A percentile compares a stretch with the other conserved stretches of the same genome.
phyloP scores from a whole-genome alignment of 2,113 vertebrate species.

The Etheostoma cragini region DNA sequence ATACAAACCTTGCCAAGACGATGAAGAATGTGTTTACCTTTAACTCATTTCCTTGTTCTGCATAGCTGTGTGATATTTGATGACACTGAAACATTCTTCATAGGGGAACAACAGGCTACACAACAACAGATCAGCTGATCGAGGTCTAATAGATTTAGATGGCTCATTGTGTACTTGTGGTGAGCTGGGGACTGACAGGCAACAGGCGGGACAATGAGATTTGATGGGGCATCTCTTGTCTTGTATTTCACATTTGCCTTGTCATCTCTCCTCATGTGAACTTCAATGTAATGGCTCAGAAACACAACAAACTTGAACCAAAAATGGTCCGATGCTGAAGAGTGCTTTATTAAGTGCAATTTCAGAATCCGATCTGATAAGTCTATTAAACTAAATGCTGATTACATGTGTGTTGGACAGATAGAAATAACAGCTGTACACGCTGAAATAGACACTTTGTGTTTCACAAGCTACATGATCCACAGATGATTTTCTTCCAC shows the following conservation, averaged over 20 bases:
- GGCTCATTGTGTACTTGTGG: not conserved
- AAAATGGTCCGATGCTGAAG: not conserved
- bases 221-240: not conserved
- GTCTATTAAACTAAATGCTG: too few relatives aligned
- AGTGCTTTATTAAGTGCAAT: too few relatives aligned
- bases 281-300: not conserved
- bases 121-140: conserved; percentile 1
- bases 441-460: too few relatives aligned
- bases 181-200: not conserved
- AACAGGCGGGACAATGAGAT: not conserved
- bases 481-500: too few relatives aligned
- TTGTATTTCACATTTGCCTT: not conserved
- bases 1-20: not conserved
- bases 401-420: too few relatives aligned
- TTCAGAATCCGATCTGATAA: too few relatives aligned
- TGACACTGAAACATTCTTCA: not conserved
- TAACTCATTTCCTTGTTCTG: not conserved
- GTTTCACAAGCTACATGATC: too few relatives aligned
- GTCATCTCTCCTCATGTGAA: not conserved
- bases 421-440: too few relatives aligned
- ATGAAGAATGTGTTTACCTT: not conserved
- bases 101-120: not conserved
- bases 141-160: not conserved
- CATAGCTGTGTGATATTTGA: not conserved
- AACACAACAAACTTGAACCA: not conserved